These are phyloP conservation scores for Mugil cephalus DNA, from an alignment of 2,113 vertebrate genomes.

Conservation along the genomic window DNA sequence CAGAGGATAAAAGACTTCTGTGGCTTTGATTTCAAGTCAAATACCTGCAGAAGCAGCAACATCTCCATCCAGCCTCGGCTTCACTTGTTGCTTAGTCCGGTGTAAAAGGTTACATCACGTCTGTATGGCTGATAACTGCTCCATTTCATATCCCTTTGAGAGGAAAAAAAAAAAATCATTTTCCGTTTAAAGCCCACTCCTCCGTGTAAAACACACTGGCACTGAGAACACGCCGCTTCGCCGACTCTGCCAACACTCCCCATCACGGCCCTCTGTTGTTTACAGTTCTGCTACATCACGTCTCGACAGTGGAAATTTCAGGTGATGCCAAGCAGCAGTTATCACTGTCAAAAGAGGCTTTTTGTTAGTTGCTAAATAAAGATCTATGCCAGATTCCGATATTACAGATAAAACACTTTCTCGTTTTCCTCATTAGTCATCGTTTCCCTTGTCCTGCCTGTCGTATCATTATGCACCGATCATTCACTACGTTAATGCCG, in stretches of 20 bases:
- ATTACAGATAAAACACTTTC: too few species aligned
- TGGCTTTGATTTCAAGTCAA: not conserved
- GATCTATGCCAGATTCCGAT: not conserved
- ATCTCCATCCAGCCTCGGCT: too few species aligned
- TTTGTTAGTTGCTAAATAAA: not conserved
- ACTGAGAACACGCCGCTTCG: constrained; percentile 10
- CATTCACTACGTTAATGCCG: too few species aligned
- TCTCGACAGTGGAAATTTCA: constrained; percentile 9
- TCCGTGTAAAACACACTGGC: not conserved
- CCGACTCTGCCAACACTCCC: constrained; percentile 21
- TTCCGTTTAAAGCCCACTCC: not conserved
- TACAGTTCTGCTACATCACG: constrained; percentile 24
- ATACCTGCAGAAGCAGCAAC: not conserved
- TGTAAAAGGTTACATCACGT: too few species aligned
- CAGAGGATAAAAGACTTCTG: not conserved
- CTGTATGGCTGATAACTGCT: not conserved
- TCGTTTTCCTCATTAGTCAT: too few species aligned
- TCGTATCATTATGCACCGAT: too few species aligned
- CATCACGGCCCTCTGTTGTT: constrained; percentile 8
- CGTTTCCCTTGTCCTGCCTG: too few species aligned
- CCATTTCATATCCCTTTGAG: not conserved
- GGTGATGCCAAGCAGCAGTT: constrained; percentile 24
- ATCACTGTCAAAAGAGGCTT: not conserved
- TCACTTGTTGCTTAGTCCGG: too few species aligned
- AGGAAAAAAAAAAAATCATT: too few species aligned